Evolutionary conservation across 1,140 invertebrate genomes (phyloP).

Genomic region (Lepidurus apus): DNA sequence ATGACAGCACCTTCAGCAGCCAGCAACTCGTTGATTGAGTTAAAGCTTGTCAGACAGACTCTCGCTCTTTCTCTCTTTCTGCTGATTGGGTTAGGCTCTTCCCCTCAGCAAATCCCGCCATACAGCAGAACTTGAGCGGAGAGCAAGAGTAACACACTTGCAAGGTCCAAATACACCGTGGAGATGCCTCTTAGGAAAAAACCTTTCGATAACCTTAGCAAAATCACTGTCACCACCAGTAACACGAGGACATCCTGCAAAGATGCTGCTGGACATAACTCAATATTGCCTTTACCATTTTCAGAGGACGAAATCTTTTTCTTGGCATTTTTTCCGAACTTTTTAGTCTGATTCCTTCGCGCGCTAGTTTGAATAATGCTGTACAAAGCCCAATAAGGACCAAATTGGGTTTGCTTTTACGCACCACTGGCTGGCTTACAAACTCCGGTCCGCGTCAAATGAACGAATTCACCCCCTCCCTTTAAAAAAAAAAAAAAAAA

Average conservation of each 20-base stretch:
- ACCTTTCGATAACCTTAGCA: neutral
- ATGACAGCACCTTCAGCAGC: slow-evolving; percentile 16
- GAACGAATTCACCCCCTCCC: neutral
- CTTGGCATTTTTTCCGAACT: neutral
- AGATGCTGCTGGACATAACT: neutral
- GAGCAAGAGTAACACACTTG: neutral
- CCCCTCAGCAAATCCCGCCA: neutral
- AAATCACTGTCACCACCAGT: neutral
- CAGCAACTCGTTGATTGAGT: slow-evolving; percentile 19
- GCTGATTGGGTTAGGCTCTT: slow-evolving; percentile 8
- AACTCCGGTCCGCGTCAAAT: neutral
- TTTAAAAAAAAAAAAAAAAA: too few relatives aligned
- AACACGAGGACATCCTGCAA: neutral
- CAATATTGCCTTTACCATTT: neutral
- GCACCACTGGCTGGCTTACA: neutral
- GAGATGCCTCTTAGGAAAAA: neutral
- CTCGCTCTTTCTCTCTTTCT: neutral
- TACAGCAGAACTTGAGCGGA: neutral
- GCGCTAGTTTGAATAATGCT: neutral
- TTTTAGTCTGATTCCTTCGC: neutral
- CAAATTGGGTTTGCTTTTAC: slow-evolving; percentile 6
- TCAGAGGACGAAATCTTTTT: too few relatives aligned
- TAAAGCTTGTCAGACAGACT: slow-evolving; percentile 19
- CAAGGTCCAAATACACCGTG: neutral
- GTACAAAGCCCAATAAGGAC: neutral